Percentiles rank a stretch among this genome's conserved stretches.
These are phyloP conservation scores for Cyanocitta stelleri DNA, from an alignment of 2,113 vertebrate genomes.

Conservation along the genomic window DNA sequence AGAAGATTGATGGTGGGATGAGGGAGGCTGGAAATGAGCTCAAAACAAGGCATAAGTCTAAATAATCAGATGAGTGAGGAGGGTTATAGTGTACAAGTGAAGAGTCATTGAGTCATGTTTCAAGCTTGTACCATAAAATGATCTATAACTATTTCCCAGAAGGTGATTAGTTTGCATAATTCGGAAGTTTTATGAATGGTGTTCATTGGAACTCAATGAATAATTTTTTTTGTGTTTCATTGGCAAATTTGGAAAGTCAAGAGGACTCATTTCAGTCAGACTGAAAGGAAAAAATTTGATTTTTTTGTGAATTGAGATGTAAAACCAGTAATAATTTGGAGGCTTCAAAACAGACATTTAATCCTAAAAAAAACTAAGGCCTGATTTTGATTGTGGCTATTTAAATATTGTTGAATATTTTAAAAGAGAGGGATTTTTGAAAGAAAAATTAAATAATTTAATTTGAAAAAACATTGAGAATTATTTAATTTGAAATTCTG, in stretches of 20 bases:
- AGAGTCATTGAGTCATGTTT: slow-evolving; percentile 43
- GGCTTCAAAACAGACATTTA: not conserved
- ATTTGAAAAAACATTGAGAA: not conserved
- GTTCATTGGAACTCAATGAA: slow-evolving; percentile 42
- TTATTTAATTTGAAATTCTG: not conserved
- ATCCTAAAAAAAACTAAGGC: not conserved
- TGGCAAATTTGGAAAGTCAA: slow-evolving; percentile 32
- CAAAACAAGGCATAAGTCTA: slow-evolving; percentile 14
- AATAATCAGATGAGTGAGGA: slow-evolving; percentile 9
- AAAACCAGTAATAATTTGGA: not conserved
- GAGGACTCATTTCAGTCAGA: slow-evolving; percentile 21
- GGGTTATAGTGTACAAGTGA: not conserved
- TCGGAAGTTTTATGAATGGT: slow-evolving; percentile 40
- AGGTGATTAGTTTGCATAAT: slow-evolving; percentile 47
- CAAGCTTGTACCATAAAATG: slow-evolving; percentile 17
- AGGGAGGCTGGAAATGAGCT: not conserved
- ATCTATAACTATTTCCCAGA: slow-evolving; percentile 60
- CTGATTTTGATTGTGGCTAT: not conserved
- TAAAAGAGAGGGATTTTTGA: not conserved
- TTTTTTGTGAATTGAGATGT: not conserved
- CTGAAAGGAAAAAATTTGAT: not conserved
- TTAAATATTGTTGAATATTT: not conserved
- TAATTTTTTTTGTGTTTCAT: slow-evolving; percentile 3
- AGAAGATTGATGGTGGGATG: not conserved
- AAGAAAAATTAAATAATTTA: not conserved